Base-by-base conservation (phyloP, 2,888 invertebrate genomes). In the Leucania comma region DNA sequence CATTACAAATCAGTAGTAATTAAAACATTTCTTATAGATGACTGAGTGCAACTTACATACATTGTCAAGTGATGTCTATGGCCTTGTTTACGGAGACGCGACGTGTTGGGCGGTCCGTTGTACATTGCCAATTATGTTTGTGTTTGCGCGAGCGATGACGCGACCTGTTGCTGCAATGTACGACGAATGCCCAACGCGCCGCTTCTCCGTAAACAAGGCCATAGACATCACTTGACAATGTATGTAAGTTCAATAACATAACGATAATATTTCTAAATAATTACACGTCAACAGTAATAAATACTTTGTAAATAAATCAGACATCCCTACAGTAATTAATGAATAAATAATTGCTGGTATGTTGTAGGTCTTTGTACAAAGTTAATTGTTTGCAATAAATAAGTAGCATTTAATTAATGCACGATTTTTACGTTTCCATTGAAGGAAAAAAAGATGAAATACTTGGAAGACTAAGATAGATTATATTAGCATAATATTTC, bases 241-340 rank as follows among this genome's bases (percentile, higher is more conserved):
- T 12, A 56, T 12, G 17, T 51, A 32, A 38, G 17, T 35, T 38
- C 24, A 68, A 48, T 48, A 48, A 54, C 4, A 38, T 48, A 56
- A 26, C 48, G 38, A 50, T 50, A 48, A 46, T 60, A 53, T 42
- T 57, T 60, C 48, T 61, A 70, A 65, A 65, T 68, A 72, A 81
- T 81, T 72, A 9, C 29, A 48, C 64, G 62, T 65, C 57, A 14
- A 24, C 42, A 42, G 42, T 46, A 62, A 9, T 57, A 58, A 70
- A 57, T 78, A 35, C 63, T 50, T 69, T 48, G 57, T 53, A 61
- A 61, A 67, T 81, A 60, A 74, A 80, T 68, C 75, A 70, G 64
- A 70, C 62, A 74, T 60, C 10, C 61, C 17, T 24, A 63, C 17
- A 14, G n/a, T 74, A 66, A 81, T 81, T 58, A 68, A 48, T 48